Evolutionary conservation across 1,140 invertebrate species (phyloP), one percentile per base, ranked within the genome.

Genomic region (Zaprionus vittiger): DNA sequence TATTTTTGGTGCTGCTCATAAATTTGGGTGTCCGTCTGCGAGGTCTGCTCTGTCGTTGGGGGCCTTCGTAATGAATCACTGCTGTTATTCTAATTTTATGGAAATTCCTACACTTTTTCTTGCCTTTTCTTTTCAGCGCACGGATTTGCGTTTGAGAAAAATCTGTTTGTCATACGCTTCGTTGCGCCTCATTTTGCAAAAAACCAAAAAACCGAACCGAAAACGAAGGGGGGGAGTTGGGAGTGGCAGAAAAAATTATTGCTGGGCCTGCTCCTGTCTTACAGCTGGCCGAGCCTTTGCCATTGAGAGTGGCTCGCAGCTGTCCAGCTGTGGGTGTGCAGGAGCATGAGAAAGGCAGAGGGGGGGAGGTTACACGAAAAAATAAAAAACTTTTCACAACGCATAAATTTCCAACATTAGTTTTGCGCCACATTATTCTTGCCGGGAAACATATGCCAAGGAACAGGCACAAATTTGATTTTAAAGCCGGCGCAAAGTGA

Each of bases 71-170:
- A 89, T 90, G 85, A 89, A 89, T 90, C 85, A 80, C 82, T 89
- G 84, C 80, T 80, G 85, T 90, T 90, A 90, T 90, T 90, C 85
- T 90, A 90, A 90, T 90, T 90, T 90, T 90, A 90, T 90, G 85
- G 85, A 90, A 90, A 90, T 90, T 90, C 85, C 85, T 90, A 81
- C 86, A 85, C 81, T 91, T 89, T 85, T 90, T 89, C 79, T 90
- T 83, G 71, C 77, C 83, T 77, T 81, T 90, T 82, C 82, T 82
- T 82, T 80, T 85, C 79, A 78, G 81, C 73, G 84, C 81, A 89
- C 84, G 83, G 84, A 90, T 89, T 89, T 90, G 81, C 83, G 85
- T 90, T 90, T 85, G 86, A 86, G 85, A 90, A 90, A 90, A 90
- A 90, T 90, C 85, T 90, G 85, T 90, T 90, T 90, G 85, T 90